Base-by-base conservation (phyloP, 2,113 vertebrate species). In the Sminthopsis crassicaudata region DNA sequence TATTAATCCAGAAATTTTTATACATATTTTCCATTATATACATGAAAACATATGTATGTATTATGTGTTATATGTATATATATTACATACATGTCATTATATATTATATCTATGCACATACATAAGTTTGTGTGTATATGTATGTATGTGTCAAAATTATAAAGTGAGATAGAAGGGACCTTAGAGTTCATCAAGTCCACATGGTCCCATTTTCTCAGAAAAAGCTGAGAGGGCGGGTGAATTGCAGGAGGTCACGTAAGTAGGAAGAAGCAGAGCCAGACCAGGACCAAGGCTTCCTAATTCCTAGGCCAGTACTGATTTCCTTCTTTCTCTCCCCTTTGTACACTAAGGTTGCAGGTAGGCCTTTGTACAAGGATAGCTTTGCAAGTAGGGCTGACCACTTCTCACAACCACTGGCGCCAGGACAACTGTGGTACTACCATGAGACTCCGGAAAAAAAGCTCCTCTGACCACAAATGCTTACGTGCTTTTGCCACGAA, bases 381-480 rank as follows among this genome's bases (percentile, higher is more conserved):
- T 84, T 19, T 84, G 67, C 67, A 84, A 84, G n/a, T 42, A 42
- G n/a, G 67, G 36, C 36, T 76, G 60, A 76, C 36, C 60, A n/a
- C 60, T 76, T 76, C 94, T 50, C 57, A 0, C 19, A 25, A 36
- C 52, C 91, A 92, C 90, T 93, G 95, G 91, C 90, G 36, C 90
- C n/a, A 53, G 7, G 89, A 93, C 94, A 96, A 94, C 92, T 0
- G 84, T 0, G 2, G 95, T 96, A 95, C 93, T 96, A 42, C 97
- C 96, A 24, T 67, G 36, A 95, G 97, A 96, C 91, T 30, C 94
- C 97, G 96, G 95, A 23, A 52, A 48, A 76, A 94, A 96, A 98
- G 95, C 95, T 91, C 94, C 95, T 54, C 53, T 0, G n/a, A 42
- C 95, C 97, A 2, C 96, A 93, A 48, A 22, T 76, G 96, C 94